These are phyloP conservation scores for Amyelois transitella DNA, from an alignment of 1,140 invertebrate genomes.

Conservation along the genomic window DNA sequence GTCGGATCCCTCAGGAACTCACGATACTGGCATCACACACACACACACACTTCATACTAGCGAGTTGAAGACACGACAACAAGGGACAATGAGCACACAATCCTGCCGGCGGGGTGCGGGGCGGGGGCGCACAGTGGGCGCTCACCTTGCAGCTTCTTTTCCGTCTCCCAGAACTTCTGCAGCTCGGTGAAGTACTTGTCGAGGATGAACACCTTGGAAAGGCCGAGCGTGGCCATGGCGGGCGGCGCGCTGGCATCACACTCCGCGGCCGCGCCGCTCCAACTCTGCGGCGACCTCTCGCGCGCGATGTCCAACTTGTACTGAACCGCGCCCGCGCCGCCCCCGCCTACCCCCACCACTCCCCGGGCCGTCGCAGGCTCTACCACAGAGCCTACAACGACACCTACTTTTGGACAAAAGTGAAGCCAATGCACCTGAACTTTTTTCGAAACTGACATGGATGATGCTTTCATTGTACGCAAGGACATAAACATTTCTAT, in stretches of 20 bases:
- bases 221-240: conserved; percentile 91
- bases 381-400: background rate
- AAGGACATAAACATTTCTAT: background rate
- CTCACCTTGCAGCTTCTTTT: conserved; percentile 95
- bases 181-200: conserved; percentile 97
- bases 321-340: conserved; percentile 8
- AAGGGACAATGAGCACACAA: conserved; percentile 33
- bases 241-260: conserved; percentile 63
- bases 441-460: background rate
- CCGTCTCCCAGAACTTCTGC: conserved; percentile 97
- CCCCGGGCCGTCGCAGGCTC: conserved; percentile 7
- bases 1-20: background rate
- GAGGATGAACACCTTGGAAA: conserved; percentile 97
- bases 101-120: conserved; percentile 11
- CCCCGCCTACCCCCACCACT: conserved; percentile 8
- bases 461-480: background rate
- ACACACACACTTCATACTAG: background rate
- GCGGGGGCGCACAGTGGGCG: conserved; percentile 47
- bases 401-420: conserved; percentile 25
- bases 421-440: background rate
- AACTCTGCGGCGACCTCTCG: conserved; percentile 41
- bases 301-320: conserved; percentile 40
- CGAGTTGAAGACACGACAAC: conserved; percentile 25
- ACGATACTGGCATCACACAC: background rate
- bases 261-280: conserved; percentile 55